Percentiles rank a stretch among this genome's conserved stretches.
phyloP scores from a whole-genome alignment of 2,113 vertebrate genomes.

The Epinephelus moara region DNA sequence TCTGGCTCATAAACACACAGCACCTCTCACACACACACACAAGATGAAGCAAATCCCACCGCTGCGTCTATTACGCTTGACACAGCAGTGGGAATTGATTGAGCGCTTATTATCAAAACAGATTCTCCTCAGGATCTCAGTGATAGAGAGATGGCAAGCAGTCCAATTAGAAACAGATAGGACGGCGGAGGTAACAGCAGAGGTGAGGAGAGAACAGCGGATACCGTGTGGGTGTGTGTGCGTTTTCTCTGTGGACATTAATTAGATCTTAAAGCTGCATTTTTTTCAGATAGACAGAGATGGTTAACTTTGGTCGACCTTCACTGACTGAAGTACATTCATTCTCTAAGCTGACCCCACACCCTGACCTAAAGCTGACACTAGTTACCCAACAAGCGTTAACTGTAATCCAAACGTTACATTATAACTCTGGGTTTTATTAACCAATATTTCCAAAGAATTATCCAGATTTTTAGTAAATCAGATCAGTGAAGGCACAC shows the following conservation, averaged over 20 bases:
- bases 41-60: conserved; percentile 34
- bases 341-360: neutral
- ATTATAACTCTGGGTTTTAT: neutral
- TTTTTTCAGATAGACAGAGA: conserved; percentile 16
- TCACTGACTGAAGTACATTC: neutral
- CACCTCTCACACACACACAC: conserved; percentile 12
- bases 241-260: conserved; percentile 7
- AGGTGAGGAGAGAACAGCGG: conserved; percentile 28
- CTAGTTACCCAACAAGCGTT: neutral
- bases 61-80: conserved; percentile 23
- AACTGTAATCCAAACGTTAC: neutral
- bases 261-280: conserved; percentile 19
- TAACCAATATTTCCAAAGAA: neutral
- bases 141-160: neutral
- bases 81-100: conserved; percentile 55
- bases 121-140: conserved; percentile 43
- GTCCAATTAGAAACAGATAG: conserved; percentile 46
- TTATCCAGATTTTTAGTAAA: neutral
- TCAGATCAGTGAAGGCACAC: neutral
- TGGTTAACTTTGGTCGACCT: conserved; percentile 19
- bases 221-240: conserved; percentile 8
- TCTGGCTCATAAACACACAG: conserved; percentile 33
- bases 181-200: conserved; percentile 18
- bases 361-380: neutral
- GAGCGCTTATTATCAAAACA: conserved; percentile 52